Evolutionary conservation across 1,140 invertebrate species (phyloP), one percentile per base, ranked within the genome.

Genomic region (Parasteatoda tepidariorum): DNA sequence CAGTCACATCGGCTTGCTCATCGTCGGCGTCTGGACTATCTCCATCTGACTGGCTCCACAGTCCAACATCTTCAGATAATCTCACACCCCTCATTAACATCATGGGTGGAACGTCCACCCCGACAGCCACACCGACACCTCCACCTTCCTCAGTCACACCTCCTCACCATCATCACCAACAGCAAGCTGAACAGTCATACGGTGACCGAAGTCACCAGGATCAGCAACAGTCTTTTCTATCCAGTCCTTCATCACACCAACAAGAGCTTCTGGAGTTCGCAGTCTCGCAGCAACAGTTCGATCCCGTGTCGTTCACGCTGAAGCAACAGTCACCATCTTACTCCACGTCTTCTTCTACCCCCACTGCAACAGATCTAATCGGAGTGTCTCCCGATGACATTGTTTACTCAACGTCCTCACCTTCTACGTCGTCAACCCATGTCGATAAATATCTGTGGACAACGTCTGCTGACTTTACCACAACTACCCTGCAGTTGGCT

Each of bases 61-160:
- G 70, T 30, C 81, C 81, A 6, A 71, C 79, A 0, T 83, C 81
- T 15, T 64, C 61, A 7, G 61, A 33, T 61, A 55, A 73, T 6
- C 81, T 83, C 34, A 83, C 81, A 2, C 81, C 81, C 38, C 81
- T 83, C 70, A 62, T 83, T 61, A 66, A 34, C 59, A 83, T 83
- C 81, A 83, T 83, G 68, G 30, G 11, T 30, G 54, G n/a, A 34
- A 75, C 28, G 18, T 34, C 2, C 26, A 31, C 3, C 48, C 70
- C n/a, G 30, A 33, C 6, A n/a, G 34, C 66, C 5, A 31, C 54
- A 28, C 22, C 64, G 24, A 28, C 67, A n/a, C 78, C 54, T 28
- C 66, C 31, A 15, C 66, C 67, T 30, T 34, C 67, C n/a, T n/a
- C 22, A 15, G n/a, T 22, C 62, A 59, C 15, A 34, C 26, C 59